These are phyloP conservation scores for Scartelaos histophorus DNA, from an alignment of 2,113 vertebrate species.

Conservation along the genomic window DNA sequence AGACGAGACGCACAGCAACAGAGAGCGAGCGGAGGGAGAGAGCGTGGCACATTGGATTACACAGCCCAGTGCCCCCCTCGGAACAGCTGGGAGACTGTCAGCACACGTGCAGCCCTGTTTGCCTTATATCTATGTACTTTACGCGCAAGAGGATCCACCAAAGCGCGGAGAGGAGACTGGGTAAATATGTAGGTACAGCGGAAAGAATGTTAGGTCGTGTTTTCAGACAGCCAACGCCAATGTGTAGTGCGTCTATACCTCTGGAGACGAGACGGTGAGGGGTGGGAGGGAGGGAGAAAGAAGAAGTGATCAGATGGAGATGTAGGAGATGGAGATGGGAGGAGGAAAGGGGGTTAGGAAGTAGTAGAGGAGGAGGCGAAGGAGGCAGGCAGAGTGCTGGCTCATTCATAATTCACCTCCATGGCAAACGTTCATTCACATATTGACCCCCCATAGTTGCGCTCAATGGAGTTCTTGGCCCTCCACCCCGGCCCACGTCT, in stretches of 20 bases:
- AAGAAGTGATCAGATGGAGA: conserved; percentile 45
- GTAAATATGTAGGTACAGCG: conserved; percentile 48
- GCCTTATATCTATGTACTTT: conserved; percentile 42
- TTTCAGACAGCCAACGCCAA: conserved; percentile 42
- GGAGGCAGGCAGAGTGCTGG: conserved; percentile 61
- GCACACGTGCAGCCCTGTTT: conserved; percentile 46
- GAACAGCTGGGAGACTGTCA: conserved; percentile 69
- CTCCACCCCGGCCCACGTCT: conserved; percentile 59
- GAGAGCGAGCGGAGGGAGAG: conserved; percentile 61
- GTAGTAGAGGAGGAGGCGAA: conserved; percentile 49
- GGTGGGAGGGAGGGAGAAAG: conserved; percentile 17
- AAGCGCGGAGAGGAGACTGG: conserved; percentile 19
- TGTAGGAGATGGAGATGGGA: conserved; percentile 13
- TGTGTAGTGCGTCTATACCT: conserved; percentile 29
- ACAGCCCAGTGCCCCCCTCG: conserved; percentile 58
- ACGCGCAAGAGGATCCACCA: conserved; percentile 13
- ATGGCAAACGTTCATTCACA: conserved; percentile 75
- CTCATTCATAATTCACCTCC: conserved; percentile 79
- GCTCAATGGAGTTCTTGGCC: conserved; percentile 70
- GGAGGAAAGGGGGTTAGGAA: conserved; percentile 16
- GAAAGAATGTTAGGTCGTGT: conserved; percentile 43
- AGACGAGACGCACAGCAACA: conserved; percentile 79
- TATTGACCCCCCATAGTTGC: conserved; percentile 72
- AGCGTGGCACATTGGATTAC: conserved; percentile 71
- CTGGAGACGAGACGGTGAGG: not conserved